Conservation (phyloP, 2,113 vertebrate species). For the Desmodus rotundus region DNA sequence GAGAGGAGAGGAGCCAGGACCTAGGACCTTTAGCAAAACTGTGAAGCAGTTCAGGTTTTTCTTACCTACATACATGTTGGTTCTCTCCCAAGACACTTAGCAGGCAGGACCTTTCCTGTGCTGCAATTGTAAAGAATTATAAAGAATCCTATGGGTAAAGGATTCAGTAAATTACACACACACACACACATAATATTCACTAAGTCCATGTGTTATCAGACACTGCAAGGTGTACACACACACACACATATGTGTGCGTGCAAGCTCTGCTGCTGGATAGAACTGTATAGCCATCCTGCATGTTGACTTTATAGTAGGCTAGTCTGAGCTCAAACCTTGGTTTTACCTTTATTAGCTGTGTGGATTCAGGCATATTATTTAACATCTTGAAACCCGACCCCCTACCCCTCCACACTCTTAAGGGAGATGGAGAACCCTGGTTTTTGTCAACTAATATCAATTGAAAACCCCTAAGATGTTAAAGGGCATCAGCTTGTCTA, state of each 20-base stretch:
- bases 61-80: background rate
- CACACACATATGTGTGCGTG: background rate
- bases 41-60: background rate
- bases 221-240: background rate
- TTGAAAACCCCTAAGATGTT: background rate
- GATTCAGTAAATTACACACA: background rate
- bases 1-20: background rate
- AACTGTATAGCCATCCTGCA: accelerated
- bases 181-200: background rate
- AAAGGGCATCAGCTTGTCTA: background rate
- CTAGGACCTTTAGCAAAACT: background rate
- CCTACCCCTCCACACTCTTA: background rate
- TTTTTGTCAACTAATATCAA: background rate
- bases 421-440: background rate
- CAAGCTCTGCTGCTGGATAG: background rate
- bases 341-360: background rate
- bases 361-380: background rate
- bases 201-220: background rate
- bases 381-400: background rate
- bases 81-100: background rate
- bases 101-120: background rate
- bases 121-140: background rate
- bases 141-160: background rate
- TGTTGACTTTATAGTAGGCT: background rate
- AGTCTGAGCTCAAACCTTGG: background rate